phyloP scores from a whole-genome alignment of 2,113 vertebrate genomes.

The Ondatra zibethicus region DNA sequence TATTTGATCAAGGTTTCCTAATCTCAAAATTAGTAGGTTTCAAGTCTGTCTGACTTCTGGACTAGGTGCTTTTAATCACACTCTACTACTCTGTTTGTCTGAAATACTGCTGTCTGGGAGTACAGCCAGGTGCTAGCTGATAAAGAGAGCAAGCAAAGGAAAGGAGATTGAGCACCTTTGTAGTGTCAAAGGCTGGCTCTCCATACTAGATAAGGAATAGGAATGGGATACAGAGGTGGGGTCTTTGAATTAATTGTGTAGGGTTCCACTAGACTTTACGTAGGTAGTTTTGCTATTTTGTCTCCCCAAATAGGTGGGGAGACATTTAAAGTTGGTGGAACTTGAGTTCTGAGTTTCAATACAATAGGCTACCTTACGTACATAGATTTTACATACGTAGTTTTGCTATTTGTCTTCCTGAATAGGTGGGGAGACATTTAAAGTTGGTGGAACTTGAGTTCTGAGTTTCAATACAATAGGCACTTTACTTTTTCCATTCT shows the following conservation, averaged over 20 bases:
- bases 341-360: conserved; percentile 10
- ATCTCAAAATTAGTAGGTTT: conserved; percentile 33
- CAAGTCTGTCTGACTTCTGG: neutral
- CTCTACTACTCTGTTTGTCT: neutral
- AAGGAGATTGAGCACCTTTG: neutral
- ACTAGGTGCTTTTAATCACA: conserved; percentile 14
- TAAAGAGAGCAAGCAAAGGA: neutral
- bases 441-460: neutral
- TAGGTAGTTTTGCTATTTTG: neutral
- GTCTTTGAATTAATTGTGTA: neutral
- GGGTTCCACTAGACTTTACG: neutral
- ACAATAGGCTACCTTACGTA: neutral
- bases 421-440: neutral
- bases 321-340: neutral
- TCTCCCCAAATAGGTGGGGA: neutral
- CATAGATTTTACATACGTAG: neutral
- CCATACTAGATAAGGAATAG: neutral
- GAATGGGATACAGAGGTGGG: neutral
- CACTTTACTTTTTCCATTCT: conserved; percentile 25
- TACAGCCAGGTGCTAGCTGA: conserved; percentile 1
- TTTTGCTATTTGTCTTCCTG: neutral
- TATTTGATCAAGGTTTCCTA: conserved; percentile 37
- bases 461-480: neutral
- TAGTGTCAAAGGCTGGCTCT: neutral
- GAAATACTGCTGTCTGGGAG: conserved; percentile 8